Evolutionary conservation across 2,113 vertebrate genomes (phyloP), one percentile per base, ranked within the genome.

Genomic region (Callocephalon fimbriatum): DNA sequence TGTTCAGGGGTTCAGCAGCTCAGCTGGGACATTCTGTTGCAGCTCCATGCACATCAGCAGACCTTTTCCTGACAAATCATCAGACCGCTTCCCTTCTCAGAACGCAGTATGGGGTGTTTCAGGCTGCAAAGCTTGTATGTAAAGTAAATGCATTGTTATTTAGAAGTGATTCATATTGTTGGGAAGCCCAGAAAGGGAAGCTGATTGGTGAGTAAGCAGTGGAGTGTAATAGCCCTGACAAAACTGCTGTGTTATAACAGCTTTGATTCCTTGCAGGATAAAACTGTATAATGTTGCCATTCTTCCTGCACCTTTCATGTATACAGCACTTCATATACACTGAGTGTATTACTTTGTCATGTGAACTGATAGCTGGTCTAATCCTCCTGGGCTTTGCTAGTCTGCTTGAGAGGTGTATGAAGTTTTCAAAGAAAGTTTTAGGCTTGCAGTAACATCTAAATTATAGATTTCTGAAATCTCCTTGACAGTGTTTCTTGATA

Each of bases 341-440:
- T 70, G 68, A 96, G 91, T 65, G 68, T 90, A 95, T 96, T 88
- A 86, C 88, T 92, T 44, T 97, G 95, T 96, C 95, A 90, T 96
- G 89, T 82, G 85, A 82, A 88, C 74, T 94, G 95, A 82, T 95
- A 76, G 67, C 88, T 95, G 84, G 20, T 65, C 61, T 94, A 93
- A 95, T 94, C 94, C 88, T 96, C 40, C 8, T 35, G 18, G 66
- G 62, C 93, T 97, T 96, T 93, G 74, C 94, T 91, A 75, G 79
- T 47, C 95, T 96, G 56, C 94, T 95, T 81, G 65, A 87, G 76
- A 77, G 90, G 87, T 81, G 53, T 16, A 91, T 53, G 50, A 97
- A 95, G 85, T 96, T 97, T 97, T 83, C 78, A 93, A 95, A 95
- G 75, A 95, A 97, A 95, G 86, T 96, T 97, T 95, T 80, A 59